A percentile compares a stretch with the other conserved stretches of the same genome.
Evolutionary conservation across 2,113 vertebrate species (phyloP).

Genomic region (Dromaius novaehollandiae): DNA sequence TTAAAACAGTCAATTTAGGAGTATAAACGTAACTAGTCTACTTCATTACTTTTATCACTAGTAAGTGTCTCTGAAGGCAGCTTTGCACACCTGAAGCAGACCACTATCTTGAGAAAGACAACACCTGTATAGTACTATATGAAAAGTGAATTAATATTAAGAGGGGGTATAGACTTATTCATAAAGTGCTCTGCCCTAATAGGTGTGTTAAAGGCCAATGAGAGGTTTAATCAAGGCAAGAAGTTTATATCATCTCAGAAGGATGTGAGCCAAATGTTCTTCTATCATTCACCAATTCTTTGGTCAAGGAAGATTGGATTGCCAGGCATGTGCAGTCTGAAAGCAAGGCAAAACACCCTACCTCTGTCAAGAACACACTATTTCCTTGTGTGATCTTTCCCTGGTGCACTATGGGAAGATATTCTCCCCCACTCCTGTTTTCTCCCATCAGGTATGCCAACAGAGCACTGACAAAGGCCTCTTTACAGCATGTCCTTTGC

Average conservation of each 20-base stretch:
- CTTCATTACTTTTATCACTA: neutral
- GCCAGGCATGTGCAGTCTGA: neutral
- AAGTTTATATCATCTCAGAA: neutral
- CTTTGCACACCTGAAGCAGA: neutral
- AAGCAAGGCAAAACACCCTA: neutral
- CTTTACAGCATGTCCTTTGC: neutral
- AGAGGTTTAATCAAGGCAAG: fast-evolving
- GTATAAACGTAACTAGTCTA: neutral
- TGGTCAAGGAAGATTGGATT: neutral
- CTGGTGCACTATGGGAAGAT: neutral
- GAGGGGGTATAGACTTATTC: neutral
- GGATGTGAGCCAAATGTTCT: neutral
- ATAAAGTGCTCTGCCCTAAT: neutral
- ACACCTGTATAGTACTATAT: fast-evolving
- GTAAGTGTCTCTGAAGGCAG: neutral
- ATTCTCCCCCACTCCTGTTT: neutral
- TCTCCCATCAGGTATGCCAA: neutral
- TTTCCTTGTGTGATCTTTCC: neutral
- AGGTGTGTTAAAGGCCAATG: neutral
- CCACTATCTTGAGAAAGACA: neutral
- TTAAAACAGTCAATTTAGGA: neutral
- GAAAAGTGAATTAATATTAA: neutral
- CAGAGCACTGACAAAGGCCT: fast-evolving
- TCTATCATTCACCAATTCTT: neutral
- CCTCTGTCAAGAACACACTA: neutral